These are phyloP conservation scores for Eclectus roratus DNA, from an alignment of 2,113 vertebrate genomes.

Conservation along the genomic window DNA sequence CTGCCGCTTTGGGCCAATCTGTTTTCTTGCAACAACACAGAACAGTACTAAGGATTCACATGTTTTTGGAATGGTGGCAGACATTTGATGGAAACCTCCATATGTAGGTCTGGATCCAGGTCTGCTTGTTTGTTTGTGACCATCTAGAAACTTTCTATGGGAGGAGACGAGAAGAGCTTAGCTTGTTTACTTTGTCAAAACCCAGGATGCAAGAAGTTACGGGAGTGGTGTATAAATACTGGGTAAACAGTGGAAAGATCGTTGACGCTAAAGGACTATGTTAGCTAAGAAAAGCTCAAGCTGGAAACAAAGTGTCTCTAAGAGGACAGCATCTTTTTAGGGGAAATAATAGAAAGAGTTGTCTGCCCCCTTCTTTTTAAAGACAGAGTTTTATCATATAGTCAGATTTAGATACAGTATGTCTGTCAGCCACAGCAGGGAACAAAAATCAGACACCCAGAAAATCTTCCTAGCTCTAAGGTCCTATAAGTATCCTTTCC, in stretches of 20 bases:
- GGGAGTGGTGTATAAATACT: neutral
- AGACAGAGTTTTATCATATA: neutral
- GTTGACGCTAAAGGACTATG: neutral
- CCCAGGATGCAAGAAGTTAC: neutral
- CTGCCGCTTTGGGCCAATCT: neutral
- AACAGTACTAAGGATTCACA: neutral
- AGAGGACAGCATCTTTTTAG: neutral
- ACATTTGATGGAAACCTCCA: neutral
- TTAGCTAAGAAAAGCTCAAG: neutral
- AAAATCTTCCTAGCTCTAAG: neutral
- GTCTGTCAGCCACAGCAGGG: neutral
- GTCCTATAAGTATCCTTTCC: neutral
- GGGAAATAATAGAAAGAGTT: neutral
- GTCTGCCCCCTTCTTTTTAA: neutral
- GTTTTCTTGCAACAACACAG: neutral
- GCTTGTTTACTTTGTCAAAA: neutral
- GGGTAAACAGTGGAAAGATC: neutral
- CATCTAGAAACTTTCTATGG: neutral
- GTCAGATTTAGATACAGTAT: neutral
- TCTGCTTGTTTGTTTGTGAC: neutral
- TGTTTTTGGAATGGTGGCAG: neutral
- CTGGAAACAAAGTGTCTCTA: neutral
- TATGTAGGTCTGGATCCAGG: neutral
- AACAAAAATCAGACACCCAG: neutral
- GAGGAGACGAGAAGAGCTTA: neutral